Evolutionary conservation across 2,888 invertebrate genomes (phyloP).

Genomic region (Cephus runcator): DNA sequence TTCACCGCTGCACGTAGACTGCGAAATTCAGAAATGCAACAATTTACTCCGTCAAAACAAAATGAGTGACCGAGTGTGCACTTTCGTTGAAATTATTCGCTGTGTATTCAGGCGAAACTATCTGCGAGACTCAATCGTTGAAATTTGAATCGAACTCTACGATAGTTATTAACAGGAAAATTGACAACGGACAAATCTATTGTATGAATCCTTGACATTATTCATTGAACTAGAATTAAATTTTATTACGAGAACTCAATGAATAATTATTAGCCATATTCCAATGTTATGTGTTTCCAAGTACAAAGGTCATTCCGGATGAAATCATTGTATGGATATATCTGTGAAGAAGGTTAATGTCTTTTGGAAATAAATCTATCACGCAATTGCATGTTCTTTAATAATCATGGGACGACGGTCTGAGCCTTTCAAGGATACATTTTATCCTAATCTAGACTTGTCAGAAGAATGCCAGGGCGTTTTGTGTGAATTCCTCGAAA

Average conservation of each 20-base stretch:
- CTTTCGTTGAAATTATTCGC: neutral
- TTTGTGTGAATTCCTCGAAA: neutral
- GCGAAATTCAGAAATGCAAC: neutral
- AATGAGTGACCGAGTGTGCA: too few relatives aligned
- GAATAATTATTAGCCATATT: neutral
- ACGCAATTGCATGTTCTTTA: neutral
- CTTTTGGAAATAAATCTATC: neutral
- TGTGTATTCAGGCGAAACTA: too few relatives aligned
- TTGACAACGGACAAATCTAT: neutral
- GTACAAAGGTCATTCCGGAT: neutral
- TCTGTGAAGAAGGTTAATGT: neutral
- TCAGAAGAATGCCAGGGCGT: neutral
- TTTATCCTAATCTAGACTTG: neutral
- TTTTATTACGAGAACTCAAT: neutral
- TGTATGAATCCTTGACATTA: neutral
- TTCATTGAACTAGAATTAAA: neutral
- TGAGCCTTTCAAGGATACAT: neutral
- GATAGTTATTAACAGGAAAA: neutral
- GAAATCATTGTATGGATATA: neutral
- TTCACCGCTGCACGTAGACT: neutral
- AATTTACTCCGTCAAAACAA: too few relatives aligned
- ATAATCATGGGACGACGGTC: neutral
- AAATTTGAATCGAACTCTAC: neutral
- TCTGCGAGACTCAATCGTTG: neutral
- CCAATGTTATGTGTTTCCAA: neutral